phyloP scores from a whole-genome alignment of 2,113 vertebrate species.

The Alaudala cheleensis region DNA sequence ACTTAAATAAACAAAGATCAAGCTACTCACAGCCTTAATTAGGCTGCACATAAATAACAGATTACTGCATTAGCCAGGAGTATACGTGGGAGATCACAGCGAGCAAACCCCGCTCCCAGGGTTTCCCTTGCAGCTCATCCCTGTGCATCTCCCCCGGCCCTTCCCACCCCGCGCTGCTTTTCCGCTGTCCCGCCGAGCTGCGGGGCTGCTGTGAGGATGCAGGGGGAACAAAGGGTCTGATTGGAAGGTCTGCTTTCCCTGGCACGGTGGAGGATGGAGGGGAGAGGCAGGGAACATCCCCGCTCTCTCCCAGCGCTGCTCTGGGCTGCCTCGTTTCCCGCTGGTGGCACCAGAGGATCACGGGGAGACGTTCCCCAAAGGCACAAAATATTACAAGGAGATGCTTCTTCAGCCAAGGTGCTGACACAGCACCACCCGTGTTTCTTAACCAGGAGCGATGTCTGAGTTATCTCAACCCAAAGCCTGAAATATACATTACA shows the following conservation, averaged over 20 bases:
- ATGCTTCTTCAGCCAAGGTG: conserved; percentile 54
- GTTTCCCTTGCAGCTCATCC: background rate
- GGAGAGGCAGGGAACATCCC: background rate
- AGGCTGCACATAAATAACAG: conserved; percentile 73
- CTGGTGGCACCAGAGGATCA: background rate
- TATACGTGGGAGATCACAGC: background rate
- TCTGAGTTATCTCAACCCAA: conserved; percentile 74
- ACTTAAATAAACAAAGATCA: conserved; percentile 76
- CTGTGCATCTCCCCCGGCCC: background rate
- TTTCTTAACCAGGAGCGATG: conserved; percentile 68
- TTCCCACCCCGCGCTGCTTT: fast-evolving
- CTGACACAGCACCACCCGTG: conserved; percentile 73
- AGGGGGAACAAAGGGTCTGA: background rate
- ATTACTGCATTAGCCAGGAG: conserved; percentile 63
- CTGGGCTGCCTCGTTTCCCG: fast-evolving
- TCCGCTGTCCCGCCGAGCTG: fast-evolving
- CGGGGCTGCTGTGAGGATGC: background rate
- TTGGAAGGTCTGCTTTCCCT: fast-evolving
- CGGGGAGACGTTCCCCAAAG: conserved; percentile 15
- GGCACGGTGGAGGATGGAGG: fast-evolving
- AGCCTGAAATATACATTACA: conserved; percentile 66
- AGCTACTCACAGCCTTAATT: conserved; percentile 75
- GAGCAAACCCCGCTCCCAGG: fast-evolving
- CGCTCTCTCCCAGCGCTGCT: background rate
- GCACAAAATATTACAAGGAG: conserved; percentile 47